Conservation (phyloP, 2,888 invertebrate genomes). For the Heliconius hortense region DNA sequence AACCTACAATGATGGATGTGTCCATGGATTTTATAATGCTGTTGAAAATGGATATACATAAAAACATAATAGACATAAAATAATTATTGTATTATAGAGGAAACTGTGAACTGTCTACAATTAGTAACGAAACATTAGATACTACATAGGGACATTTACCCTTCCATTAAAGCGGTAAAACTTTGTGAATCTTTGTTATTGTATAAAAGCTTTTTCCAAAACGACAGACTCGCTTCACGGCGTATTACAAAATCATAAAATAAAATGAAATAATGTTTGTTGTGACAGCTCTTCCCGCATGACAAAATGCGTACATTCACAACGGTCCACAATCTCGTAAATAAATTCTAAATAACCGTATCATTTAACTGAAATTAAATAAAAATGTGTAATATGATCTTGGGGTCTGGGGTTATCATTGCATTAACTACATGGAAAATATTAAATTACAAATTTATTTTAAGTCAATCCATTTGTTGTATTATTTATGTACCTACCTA, state of each 20-base stretch:
- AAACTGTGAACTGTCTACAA: conserved; percentile 42
- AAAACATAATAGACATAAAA: conserved; percentile 18
- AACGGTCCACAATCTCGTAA: conserved; percentile 76
- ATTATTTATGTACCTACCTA: no score
- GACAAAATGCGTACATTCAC: conserved; percentile 76
- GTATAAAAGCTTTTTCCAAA: conserved; percentile 67
- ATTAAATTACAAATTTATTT: background rate
- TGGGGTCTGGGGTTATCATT: background rate
- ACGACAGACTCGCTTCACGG: conserved; percentile 69
- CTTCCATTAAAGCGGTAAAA: conserved; percentile 51
- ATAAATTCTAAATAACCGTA: conserved; percentile 73
- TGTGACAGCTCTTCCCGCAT: conserved; percentile 78
- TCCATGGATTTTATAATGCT: conserved; percentile 3
- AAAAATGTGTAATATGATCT: conserved; percentile 50
- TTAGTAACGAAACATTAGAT: conserved; percentile 58
- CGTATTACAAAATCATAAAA: conserved; percentile 74
- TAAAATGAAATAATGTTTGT: conserved; percentile 78
- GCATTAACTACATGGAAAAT: background rate
- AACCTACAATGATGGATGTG: background rate
- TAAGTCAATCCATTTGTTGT: background rate
- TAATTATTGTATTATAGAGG: conserved; percentile 25
- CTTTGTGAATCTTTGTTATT: conserved; percentile 62
- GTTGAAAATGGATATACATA: conserved; percentile 2
- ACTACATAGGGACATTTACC: conserved; percentile 48
- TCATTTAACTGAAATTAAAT: conserved; percentile 67